Evolutionary conservation across 2,797 vertebrate species (phyloP), one percentile per base, ranked within the genome.

Genomic region (Antennarius maculatus): DNA sequence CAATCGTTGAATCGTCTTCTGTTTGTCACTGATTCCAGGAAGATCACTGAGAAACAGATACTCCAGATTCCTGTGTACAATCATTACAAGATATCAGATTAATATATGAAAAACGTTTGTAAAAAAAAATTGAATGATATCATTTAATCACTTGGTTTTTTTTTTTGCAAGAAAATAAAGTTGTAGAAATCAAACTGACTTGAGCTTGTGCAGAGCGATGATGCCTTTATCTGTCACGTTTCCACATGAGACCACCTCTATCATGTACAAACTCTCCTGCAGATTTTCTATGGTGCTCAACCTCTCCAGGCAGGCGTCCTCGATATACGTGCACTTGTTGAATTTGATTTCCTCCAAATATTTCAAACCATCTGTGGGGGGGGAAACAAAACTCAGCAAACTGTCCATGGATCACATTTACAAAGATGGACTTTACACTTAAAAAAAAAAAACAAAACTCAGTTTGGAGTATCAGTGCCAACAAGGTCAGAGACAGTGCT

Each of bases 231-330:
- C 95, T 0, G 96, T 97, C 74, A 99, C 90, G 0, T 98, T 97
- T 10, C 98, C 98, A 66, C 98, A 99, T 10, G 97, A 95, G 67
- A 96, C 93, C 37, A 99, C 89, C 89, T 94, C 92, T 92, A 99
- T 83, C 75, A 85, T 88, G 74, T 79, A 82, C 34, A 98, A 39
- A 4, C 91, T 97, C 79, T 89, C 87, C 88, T 94, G 96, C 52
- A 99, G 92, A 9, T 80, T 96, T 81, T 90, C 88, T 0, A 92
- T 90, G 9, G 94, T 86, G 54, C 95, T 94, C 75, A 99, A 86
- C 71, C 86, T 93, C 90, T 96, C 91, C 90, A 99, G 90, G 74
- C 97, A 98, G 6, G 74, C 0, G 5, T 99, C 98, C 71, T 97
- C 94, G 0, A 99, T 95, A 87, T 99, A 99, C 45, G 95, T 94